phyloP scores from a whole-genome alignment of 64 coral and sea anemone species.

The Porites australiensis region DNA sequence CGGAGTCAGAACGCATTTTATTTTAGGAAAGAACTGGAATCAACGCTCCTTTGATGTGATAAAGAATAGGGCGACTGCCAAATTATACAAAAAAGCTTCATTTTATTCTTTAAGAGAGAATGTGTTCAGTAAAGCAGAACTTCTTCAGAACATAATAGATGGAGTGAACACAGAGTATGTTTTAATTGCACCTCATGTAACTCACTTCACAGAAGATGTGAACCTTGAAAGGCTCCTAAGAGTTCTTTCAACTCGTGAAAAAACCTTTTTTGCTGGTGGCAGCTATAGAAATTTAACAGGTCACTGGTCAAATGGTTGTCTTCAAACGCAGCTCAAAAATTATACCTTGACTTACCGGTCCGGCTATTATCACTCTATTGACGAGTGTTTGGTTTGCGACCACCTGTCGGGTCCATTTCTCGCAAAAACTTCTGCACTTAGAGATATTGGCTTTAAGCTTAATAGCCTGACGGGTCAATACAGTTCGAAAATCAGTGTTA shows the following conservation, averaged over 20 bases:
- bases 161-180: conserved; percentile 76
- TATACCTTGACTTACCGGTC: conserved; percentile 85
- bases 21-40: conserved; percentile 48
- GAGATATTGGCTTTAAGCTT: conserved; percentile 56
- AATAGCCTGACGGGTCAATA: conserved; percentile 82
- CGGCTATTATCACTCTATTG: conserved; percentile 85
- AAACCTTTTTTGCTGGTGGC: conserved; percentile 76
- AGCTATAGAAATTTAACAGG: conserved; percentile 68
- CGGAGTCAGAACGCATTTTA: conserved; percentile 15
- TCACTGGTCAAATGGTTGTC: conserved; percentile 89
- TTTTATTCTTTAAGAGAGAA: neutral
- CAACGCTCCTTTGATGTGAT: neutral
- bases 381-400: conserved; percentile 92
- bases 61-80: neutral
- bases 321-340: conserved; percentile 78
- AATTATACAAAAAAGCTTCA: neutral
- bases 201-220: conserved; percentile 67
- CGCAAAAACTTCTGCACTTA: conserved; percentile 68
- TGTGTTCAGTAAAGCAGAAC: conserved; percentile 1
- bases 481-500: conserved; percentile 90
- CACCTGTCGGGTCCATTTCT: conserved; percentile 80
- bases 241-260: conserved; percentile 67
- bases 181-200: conserved; percentile 69
- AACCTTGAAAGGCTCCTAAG: conserved; percentile 84
- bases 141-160: conserved; percentile 71